These are phyloP conservation scores for Dascyllus trimaculatus DNA, from an alignment of 2,113 vertebrate species.

Conservation along the genomic window DNA sequence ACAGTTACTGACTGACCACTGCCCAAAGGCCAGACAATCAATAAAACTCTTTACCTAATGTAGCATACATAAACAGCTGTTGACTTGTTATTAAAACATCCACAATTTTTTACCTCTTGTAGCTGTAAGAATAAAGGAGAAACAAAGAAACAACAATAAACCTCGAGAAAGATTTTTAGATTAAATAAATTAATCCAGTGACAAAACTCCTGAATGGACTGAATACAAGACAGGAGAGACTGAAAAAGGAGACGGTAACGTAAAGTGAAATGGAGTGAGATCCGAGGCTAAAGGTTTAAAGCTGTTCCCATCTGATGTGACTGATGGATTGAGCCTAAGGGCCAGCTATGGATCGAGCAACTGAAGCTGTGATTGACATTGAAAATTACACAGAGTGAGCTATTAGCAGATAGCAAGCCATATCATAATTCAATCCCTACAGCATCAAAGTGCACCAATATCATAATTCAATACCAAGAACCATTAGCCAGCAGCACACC, in stretches of 20 bases:
- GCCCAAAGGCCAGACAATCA: constrained; percentile 32
- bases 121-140: constrained; percentile 14
- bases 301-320: constrained; percentile 52
- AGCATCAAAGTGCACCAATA: constrained; percentile 82
- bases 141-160: neutral
- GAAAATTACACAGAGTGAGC: constrained; percentile 80
- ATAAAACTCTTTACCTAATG: constrained; percentile 17
- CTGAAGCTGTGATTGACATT: constrained; percentile 75
- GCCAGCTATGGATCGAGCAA: constrained; percentile 74
- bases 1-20: constrained; percentile 8
- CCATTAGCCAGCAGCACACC: constrained; percentile 79
- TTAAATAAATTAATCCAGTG: neutral
- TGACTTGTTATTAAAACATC: constrained; percentile 29
- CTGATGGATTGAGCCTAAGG: constrained; percentile 64
- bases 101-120: neutral
- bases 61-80: constrained; percentile 10
- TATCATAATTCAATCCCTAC: constrained; percentile 83
- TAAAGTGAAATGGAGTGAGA: constrained; percentile 45
- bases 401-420: constrained; percentile 80
- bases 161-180: neutral
- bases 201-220: constrained; percentile 2
- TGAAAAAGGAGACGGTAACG: constrained; percentile 1
- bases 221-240: constrained; percentile 8
- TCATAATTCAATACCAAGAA: constrained; percentile 83
- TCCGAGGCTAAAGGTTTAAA: constrained; percentile 61